Evolutionary conservation across 2,113 vertebrate genomes (phyloP), one percentile per base, ranked within the genome.

Genomic region (Tor tambroides): DNA sequence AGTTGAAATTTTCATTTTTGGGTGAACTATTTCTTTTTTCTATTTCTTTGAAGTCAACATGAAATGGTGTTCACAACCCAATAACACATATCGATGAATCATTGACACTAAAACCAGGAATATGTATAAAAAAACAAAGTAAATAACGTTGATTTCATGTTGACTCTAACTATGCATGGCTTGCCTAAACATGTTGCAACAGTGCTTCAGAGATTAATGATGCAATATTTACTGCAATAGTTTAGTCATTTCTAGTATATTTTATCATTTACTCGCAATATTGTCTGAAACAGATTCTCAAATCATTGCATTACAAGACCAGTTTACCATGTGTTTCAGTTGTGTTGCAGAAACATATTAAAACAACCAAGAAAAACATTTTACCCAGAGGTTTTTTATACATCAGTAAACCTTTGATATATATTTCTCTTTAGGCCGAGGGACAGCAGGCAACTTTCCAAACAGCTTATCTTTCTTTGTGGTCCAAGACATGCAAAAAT

Each of bases 401-500:
- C 4, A 35, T 21, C 15, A 71, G 67, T n/a, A 21, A 71, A 21
- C 7, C 67, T 71, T 35, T 71, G 67, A 71, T 35, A 32, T 67
- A 32, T 35, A 71, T 21, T 71, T 71, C 15, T 71, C 30, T 71
- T 71, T 71, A 71, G 30, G 67, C 30, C 19, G 30, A 71, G 17
- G 17, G 17, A 71, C 35, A n/a, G 35, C 69, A 41, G 69, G 69
- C 69, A 41, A 41, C 35, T 12, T 38, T 23, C 9, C 35, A 72
- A 41, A n/a, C 21, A 6, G 21, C 21, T 72, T 23, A 12, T 72
- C 69, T 72, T 23, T 72, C 19, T 72, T 72, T 12, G 21, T 72
- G 69, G 9, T 41, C 69, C 69, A 72, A 72, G 23, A 38, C 69
- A 72, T 72, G 69, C 35, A 72, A 41, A 72, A 72, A 72, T 38